Evolutionary conservation across 2,113 vertebrate genomes (phyloP).

Genomic region (Sphyrna mokarran): DNA sequence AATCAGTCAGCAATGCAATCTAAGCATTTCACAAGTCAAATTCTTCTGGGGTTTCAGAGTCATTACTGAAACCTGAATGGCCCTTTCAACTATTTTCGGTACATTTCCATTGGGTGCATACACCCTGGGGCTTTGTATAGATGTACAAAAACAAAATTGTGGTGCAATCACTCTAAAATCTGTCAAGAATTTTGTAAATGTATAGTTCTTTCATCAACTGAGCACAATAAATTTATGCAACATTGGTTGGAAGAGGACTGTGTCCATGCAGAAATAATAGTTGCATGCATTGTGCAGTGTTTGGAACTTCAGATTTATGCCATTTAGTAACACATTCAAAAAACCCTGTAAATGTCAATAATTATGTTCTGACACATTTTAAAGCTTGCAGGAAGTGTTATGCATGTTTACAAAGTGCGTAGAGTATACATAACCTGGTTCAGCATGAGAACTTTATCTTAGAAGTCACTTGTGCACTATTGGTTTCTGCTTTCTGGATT

Average conservation of each 20-base stretch:
- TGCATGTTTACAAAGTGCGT: not conserved
- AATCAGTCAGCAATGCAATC: constrained; percentile 43
- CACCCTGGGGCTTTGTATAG: not conserved
- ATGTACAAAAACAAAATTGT: not conserved
- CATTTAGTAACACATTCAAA: not conserved
- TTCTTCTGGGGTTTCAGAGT: constrained; percentile 39
- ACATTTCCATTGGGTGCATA: not conserved
- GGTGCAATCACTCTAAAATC: not conserved
- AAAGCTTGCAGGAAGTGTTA: not conserved
- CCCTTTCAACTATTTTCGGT: not conserved
- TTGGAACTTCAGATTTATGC: not conserved
- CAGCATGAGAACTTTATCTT: not conserved
- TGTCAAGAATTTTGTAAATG: not conserved
- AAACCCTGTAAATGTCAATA: not conserved
- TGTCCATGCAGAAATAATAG: not conserved
- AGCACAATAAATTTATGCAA: not conserved
- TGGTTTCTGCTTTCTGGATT: not conserved
- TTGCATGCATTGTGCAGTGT: not conserved
- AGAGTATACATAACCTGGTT: not conserved
- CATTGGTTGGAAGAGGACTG: not conserved
- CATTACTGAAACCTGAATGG: not conserved
- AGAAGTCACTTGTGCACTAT: not conserved
- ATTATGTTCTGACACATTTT: not conserved
- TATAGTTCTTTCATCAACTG: not conserved
- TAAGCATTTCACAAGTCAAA: constrained; percentile 39